These are phyloP conservation scores for Oenanthe oenanthe DNA, from an alignment of 2,113 vertebrate species.

Conservation along the genomic window DNA sequence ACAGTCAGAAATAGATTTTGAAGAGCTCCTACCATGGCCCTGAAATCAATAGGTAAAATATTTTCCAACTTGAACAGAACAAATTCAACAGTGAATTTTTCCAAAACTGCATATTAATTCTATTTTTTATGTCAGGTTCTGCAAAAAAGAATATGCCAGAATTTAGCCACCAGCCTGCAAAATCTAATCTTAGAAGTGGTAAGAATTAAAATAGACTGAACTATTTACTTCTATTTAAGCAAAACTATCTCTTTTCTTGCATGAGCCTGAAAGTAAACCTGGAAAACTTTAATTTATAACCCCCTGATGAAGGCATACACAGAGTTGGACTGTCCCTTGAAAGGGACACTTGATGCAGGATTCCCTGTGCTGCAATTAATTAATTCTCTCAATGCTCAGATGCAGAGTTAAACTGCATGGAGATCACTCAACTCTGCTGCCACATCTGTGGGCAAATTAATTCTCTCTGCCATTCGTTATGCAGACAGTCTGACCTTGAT, in stretches of 20 bases:
- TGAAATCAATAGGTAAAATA: background rate
- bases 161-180: background rate
- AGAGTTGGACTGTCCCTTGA: background rate
- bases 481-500: conserved; percentile 51
- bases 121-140: background rate
- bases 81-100: background rate
- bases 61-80: background rate
- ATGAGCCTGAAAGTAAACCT: background rate
- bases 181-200: background rate
- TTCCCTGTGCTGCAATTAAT: background rate
- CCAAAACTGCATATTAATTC: background rate
- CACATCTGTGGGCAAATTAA: background rate
- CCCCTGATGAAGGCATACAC: background rate
- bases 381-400: background rate
- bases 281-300: background rate
- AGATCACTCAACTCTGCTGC: background rate
- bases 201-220: background rate
- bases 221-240: background rate
- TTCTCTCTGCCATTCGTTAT: background rate
- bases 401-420: background rate
- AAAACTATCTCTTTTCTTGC: background rate
- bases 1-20: background rate
- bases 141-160: background rate
- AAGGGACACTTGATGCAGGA: background rate
- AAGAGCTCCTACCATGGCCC: background rate